Evolutionary conservation across 2,888 invertebrate species (phyloP), one percentile per base, ranked within the genome.

Genomic region (Agrotis segetum): DNA sequence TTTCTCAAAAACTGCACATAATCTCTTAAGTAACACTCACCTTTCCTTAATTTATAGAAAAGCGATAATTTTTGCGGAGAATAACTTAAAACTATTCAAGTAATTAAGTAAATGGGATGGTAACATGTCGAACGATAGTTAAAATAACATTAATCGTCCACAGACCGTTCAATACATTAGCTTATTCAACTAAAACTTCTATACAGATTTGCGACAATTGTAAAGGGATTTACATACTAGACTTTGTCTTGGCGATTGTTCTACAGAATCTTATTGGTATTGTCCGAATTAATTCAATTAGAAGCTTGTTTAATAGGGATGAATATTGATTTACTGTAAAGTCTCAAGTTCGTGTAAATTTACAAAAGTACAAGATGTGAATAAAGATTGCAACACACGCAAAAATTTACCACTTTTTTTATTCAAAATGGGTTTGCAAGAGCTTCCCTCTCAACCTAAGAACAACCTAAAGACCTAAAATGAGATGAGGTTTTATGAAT

Each of bases 121-220:
- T 71, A 49, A 53, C 55, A 61, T 29, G 53, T 64, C 16, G n/a
- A 64, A 29, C 6, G 56, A 11, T 53, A 63, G 47, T 53, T 52
- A 64, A 44, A 61, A 49, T 19, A 21, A 34, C 56, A 56, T 55
- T 81, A 49, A 74, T 70, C 53, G 83, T 78, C 63, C 58, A 50
- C 63, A 58, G 62, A 55, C 19, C 40, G 49, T 29, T 74, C 46
- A 67, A 75, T 75, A 84, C 29, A 63, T 82, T 81, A 79, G 70
- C 71, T 81, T 79, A 86, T 85, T 86, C 76, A 65, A 80, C 70
- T 75, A 60, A 50, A 75, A 71, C 29, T 60, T 71, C 55, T 46
- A 65, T 60, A 61, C 50, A 63, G 29, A 75, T 71, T 69, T 60
- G 64, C 65, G 56, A 53, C 68, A 71, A 59, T 49, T 83, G 21